Base-by-base conservation (phyloP, 1,140 invertebrate species). In the Lethrus apterus region DNA sequence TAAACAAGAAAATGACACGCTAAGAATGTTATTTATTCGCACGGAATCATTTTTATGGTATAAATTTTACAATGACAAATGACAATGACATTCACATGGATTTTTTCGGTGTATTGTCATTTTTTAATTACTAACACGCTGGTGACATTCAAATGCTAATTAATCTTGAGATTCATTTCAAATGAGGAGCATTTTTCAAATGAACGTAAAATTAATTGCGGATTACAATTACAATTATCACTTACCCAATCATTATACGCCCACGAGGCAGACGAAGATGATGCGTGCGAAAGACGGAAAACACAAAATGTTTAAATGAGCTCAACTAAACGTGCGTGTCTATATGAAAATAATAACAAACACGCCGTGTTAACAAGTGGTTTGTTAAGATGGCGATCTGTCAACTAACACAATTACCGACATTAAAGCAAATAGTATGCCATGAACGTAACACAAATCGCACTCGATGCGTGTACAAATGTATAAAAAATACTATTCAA, bases 281-380 rank as follows among this genome's bases (percentile, higher is more conserved):
- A 10, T 23, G 19, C 15, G 19, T 14, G 17, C 30, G 40, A 13
- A 18, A 24, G 7, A 26, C 29, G 29, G 23, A 17, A 26, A 8
- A 11, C 13, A 26, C 40, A 26, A 17, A 26, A 26, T 20, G 11
- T 10, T n/a, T 17, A 18, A 7, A 43, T 26, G 30, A 43, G 40
- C 24, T 31, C 23, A 29, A 21, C 23, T 43, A 26, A 29, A 29
- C 40, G 29, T 43, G 29, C 23, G 23, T 43, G 23, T 43, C 40
- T 47, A 47, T 43, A 31, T 46, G 14, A 47, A 46, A 51, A 41
- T 46, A 46, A 51, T 34, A 49, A 46, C 41, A 45, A 52, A 52
- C 51, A 52, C 51, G 51, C 50, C 44, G 47, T 49, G 51, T 48
- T 52, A 52, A 52, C 51, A 52, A 52, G 51, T 52, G 51, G 51